Evolutionary conservation across 2,797 vertebrate genomes (phyloP), one percentile per base, ranked within the genome.

Genomic region (Sebastes oblongus): DNA sequence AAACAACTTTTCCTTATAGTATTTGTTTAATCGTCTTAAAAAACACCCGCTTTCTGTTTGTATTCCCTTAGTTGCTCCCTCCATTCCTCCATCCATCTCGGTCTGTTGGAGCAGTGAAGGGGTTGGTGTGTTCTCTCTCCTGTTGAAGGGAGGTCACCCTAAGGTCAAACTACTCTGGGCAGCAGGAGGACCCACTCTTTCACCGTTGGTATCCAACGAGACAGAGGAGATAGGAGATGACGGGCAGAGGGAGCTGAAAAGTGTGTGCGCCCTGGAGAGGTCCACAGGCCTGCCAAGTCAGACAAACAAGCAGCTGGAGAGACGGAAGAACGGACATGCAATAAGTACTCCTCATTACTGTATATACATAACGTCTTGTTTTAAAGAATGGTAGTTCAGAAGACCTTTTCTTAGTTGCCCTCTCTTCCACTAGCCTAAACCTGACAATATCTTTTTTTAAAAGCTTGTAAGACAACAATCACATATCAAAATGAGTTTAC

Each of bases 101-200:
- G 96, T 97, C 80, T 96, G 94, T 68, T 96, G 97, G 95, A 95
- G 91, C 88, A 93, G 89, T 5, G 93, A 93, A 72, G 95, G 95
- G 1, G 87, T 96, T 1, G 94, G 95, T 2, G 93, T 96, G 54
- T 96, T 96, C 90, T 94, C 94, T 1, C 80, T 96, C 32, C 71
- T 93, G 55, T 36, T 96, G 75, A 93, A 82, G n/a, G 95, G 94
- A 56, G 95, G 94, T 60, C 82, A 93, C 68, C 93, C 94, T 0
- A 88, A 85, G 52, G 92, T 86, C 32, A 92, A 86, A 36, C 11
- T 96, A 34, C 84, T 94, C 3, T 96, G 96, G 95, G 90, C 93
- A 13, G 94, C 94, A 1, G 96, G 95, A 3, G 94, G 95, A 2
- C 4, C 77, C 42, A 92, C 89, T 1, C 81, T 96, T 10, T 83